A percentile compares a stretch with the other conserved stretches of the same genome.
These are phyloP conservation scores for Galerucella nymphaeae DNA, from an alignment of 2,888 invertebrate species.

Conservation along the genomic window DNA sequence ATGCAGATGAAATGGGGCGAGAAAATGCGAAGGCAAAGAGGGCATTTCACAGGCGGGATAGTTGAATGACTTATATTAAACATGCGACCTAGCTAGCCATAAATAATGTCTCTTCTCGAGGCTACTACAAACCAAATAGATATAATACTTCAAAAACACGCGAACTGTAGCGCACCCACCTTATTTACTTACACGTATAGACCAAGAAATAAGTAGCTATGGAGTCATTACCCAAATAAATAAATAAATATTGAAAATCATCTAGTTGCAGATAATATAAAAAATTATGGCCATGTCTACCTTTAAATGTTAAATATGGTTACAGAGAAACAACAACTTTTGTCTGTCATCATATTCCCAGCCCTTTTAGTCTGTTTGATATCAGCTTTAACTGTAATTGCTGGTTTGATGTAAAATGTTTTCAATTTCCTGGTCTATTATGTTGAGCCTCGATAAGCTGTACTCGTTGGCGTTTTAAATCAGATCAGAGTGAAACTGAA, in stretches of 20 bases:
- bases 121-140: slow-evolving; percentile 34
- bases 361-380: neutral
- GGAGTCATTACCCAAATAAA: neutral
- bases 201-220: slow-evolving; percentile 13
- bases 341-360: too few species aligned
- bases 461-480: slow-evolving; percentile 25
- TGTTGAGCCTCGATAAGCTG: slow-evolving; percentile 15
- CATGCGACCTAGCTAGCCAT: slow-evolving; percentile 31
- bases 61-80: slow-evolving; percentile 38
- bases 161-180: slow-evolving; percentile 35
- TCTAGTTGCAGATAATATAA: too few species aligned
- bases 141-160: slow-evolving; percentile 40
- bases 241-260: too few species aligned
- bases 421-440: slow-evolving; percentile 15
- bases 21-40: slow-evolving; percentile 41
- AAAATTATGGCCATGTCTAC: too few species aligned
- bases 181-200: slow-evolving; percentile 34
- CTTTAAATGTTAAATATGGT: too few species aligned
- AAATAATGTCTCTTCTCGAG: slow-evolving; percentile 35
- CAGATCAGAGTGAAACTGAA: slow-evolving; percentile 22
- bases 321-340: too few species aligned
- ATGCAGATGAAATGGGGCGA: slow-evolving; percentile 43
- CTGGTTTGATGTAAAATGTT: neutral
- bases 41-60: slow-evolving; percentile 42
- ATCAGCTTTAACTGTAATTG: neutral